Conservation (phyloP, 2,113 vertebrate species). For the Eulemur macaco region DNA sequence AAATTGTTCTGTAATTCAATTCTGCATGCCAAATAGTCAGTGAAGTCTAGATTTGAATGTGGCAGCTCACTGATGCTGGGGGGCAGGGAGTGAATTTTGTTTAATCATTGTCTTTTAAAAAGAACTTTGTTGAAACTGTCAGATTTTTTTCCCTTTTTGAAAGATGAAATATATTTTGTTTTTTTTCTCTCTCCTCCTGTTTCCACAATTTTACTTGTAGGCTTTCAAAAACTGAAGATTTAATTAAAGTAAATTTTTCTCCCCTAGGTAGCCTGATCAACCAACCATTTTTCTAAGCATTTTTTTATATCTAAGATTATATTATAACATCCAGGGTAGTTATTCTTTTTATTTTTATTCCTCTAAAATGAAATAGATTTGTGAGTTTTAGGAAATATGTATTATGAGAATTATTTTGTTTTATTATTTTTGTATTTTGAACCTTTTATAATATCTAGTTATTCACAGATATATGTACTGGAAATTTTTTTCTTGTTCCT, state of each 20-base stretch:
- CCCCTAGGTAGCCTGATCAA: neutral
- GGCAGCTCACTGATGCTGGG: neutral
- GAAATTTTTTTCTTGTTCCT: neutral
- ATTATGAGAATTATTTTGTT: conserved; percentile 34
- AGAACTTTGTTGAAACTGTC: conserved; percentile 43
- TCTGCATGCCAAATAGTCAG: conserved; percentile 69
- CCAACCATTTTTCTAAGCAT: neutral
- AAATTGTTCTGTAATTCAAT: conserved; percentile 64
- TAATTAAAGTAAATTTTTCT: conserved; percentile 22
- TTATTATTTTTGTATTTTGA: conserved; percentile 33
- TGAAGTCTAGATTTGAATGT: conserved; percentile 60
- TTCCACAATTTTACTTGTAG: conserved; percentile 45
- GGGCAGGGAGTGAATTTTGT: neutral
- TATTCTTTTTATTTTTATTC: conserved; percentile 24
- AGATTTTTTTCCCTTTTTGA: neutral
- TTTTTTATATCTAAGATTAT: conserved; percentile 7
- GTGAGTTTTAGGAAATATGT: conserved; percentile 16
- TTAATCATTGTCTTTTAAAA: conserved; percentile 55
- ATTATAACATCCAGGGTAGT: neutral
- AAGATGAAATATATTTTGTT: conserved; percentile 3
- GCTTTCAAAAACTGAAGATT: conserved; percentile 44
- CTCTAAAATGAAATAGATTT: conserved; percentile 43
- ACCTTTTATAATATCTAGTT: neutral
- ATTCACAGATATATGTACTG: neutral
- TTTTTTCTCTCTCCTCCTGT: neutral